Evolutionary conservation across 2,888 invertebrate species (phyloP).

Genomic region (Agriotes lineatus): DNA sequence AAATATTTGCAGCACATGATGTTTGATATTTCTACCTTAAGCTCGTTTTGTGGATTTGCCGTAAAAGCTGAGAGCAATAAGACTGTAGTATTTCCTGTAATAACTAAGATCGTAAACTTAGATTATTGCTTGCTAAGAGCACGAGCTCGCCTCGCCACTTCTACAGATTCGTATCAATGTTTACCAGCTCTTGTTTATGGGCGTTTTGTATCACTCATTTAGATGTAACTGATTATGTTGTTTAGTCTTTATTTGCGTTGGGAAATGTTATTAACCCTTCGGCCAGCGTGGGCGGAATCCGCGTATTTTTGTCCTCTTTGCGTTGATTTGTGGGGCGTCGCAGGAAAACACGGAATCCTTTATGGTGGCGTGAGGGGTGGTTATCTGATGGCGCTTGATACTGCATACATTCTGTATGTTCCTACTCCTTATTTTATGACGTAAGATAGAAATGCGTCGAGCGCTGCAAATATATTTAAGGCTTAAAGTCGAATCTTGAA

Average conservation of each 20-base stretch:
- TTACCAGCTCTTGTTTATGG: slow-evolving; percentile 18
- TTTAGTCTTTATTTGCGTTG: slow-evolving; percentile 3
- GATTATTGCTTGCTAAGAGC: slow-evolving; percentile 26
- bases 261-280: slow-evolving; percentile 12
- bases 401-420: neutral
- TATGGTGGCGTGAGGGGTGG: neutral
- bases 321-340: neutral
- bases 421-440: neutral
- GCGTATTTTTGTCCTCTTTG: neutral
- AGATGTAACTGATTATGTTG: slow-evolving; percentile 18
- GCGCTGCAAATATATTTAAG: too few relatives aligned
- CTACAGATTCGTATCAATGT: slow-evolving; percentile 23
- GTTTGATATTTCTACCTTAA: slow-evolving; percentile 19
- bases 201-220: slow-evolving; percentile 23
- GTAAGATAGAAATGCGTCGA: too few relatives aligned
- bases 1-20: slow-evolving; percentile 11
- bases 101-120: slow-evolving; percentile 29
- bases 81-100: slow-evolving; percentile 21
- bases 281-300: neutral
- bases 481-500: too few relatives aligned
- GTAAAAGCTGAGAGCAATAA: slow-evolving; percentile 22
- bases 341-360: neutral
- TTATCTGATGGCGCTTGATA: slow-evolving; percentile 5
- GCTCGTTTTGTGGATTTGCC: slow-evolving; percentile 23
- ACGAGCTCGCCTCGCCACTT: slow-evolving; percentile 12